Percentiles rank a stretch among this genome's conserved stretches.
phyloP scores from a whole-genome alignment of 1,140 invertebrate genomes.

The Delia radicum region DNA sequence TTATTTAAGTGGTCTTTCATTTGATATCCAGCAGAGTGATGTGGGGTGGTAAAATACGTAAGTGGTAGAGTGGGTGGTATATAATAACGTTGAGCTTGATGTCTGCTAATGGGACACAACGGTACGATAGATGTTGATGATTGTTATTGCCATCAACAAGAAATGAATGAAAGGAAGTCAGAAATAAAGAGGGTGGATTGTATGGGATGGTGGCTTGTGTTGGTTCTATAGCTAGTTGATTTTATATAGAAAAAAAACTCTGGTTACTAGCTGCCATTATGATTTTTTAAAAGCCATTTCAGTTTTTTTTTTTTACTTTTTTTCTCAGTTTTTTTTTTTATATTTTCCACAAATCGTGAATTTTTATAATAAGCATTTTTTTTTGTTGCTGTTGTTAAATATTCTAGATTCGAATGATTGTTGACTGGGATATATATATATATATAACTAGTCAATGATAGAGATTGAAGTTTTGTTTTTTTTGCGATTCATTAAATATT shows the following conservation, averaged over 20 bases:
- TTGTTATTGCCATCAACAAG: neutral
- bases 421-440: neutral
- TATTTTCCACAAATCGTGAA: constrained; percentile 51
- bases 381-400: constrained; percentile 41
- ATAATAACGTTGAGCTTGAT: neutral
- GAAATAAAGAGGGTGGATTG: constrained; percentile 6
- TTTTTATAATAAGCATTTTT: constrained; percentile 57
- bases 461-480: neutral
- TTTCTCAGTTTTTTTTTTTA: neutral
- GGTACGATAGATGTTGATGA: constrained; percentile 1
- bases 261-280: constrained; percentile 57
- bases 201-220: constrained; percentile 32
- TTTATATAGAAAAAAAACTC: constrained; percentile 49
- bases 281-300: constrained; percentile 56
- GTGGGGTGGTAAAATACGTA: neutral
- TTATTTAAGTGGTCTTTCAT: constrained; percentile 28
- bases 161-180: neutral
- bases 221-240: constrained; percentile 23
- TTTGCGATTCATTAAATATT: constrained; percentile 14
- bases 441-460: neutral
- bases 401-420: constrained; percentile 56
- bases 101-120: constrained; percentile 15
- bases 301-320: constrained; percentile 26
- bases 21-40: neutral
- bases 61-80: neutral